Base-by-base conservation (phyloP, 2,113 vertebrate genomes). In the Myodes glareolus region DNA sequence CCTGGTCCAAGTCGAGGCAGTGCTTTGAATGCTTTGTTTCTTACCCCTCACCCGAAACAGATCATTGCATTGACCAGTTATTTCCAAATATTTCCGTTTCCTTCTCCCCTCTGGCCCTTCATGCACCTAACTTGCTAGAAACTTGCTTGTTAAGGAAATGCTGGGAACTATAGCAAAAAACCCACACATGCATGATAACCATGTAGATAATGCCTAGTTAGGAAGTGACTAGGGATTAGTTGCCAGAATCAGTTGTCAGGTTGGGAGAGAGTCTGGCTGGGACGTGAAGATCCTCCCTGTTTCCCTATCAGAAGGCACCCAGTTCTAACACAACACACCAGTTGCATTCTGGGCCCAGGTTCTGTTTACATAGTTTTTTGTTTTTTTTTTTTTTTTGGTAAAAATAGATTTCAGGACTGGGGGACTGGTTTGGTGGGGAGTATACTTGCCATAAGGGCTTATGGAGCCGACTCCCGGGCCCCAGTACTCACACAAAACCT, bases 1-100 rank as follows among this genome's bases (percentile, higher is more conserved):
- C 95, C 94, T 89, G 85, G 84, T 42, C 88, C n/a, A 73, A 67
- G 86, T 90, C 89, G 81, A 86, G 65, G 47, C 0, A n/a, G 25
- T 31, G 1, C 39, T 45, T 31, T 5, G 17, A 42, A 82, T 95
- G 95, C 92, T 89, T 90, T 52, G 72, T 76, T 91, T n/a, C 39
- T 80, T 10, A 42, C 27, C 72, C 72, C 77, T 23, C 94, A 33
- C 47, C 14, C 85, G 73, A 88, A 94, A 88, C 10, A 55, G 84
- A 82, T 80, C 63, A 73, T 88, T 89, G 92, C 90, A 82, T n/a
- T 86, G 2, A 12, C 77, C 27, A n/a, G 87, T 93, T 89, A 84
- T 65, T 94, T 80, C 80, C 94, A 91, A 93, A 93, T 94, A 86
- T 91, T 97, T 42, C 77, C 72, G 31, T 61, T 86, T 70, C 94